Base-by-base conservation (phyloP, 2,888 invertebrate genomes). In the Candidula unifasciata region DNA sequence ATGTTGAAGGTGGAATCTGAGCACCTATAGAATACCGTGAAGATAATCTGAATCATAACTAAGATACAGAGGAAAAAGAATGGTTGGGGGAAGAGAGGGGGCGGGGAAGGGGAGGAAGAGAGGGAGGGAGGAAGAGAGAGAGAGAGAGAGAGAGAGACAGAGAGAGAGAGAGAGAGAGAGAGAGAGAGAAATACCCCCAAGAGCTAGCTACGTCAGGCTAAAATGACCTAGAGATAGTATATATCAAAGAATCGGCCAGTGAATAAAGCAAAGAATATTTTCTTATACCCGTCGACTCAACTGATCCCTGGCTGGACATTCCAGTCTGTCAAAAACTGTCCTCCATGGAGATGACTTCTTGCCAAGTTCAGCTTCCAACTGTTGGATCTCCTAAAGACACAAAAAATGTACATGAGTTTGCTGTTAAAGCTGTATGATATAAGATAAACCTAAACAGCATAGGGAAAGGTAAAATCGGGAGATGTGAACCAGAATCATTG, bases 291-390 rank as follows among this genome's bases (percentile, higher is more conserved):
- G 96, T 87, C 97, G 95, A 96, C 96, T 94, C 54, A 90, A 87
- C n/a, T 87, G 85, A 77, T 91, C 91, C 6, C 89, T 87, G 18
- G 87, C 84, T 3, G 92, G 97, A 88, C 97, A 94, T 92, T 98
- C 97, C 79, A 98, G 94, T 94, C 97, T 97, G 89, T 98, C 97
- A 98, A 98, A 98, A 95, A 92, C 96, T 96, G 93, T 96, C 95
- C 93, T 93, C 98, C 98, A 99, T 94, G 97, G 97, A 94, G 98
- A 97, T 37, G 98, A 97, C 89, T 98, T 94, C 92, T 97, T 97
- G 0, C 97, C 98, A 79, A 98, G 94, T 93, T 98, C 98, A 24
- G 96, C 96, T 94, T 99, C 98, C 87, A 98, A 95, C 93, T 96
- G 96, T 87, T 97, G 96, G 82, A 98, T 96, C 91, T 97, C 96